Evolutionary conservation across 2,888 invertebrate species (phyloP), one percentile per base, ranked within the genome.

Genomic region (Trichopoda pennipes): DNA sequence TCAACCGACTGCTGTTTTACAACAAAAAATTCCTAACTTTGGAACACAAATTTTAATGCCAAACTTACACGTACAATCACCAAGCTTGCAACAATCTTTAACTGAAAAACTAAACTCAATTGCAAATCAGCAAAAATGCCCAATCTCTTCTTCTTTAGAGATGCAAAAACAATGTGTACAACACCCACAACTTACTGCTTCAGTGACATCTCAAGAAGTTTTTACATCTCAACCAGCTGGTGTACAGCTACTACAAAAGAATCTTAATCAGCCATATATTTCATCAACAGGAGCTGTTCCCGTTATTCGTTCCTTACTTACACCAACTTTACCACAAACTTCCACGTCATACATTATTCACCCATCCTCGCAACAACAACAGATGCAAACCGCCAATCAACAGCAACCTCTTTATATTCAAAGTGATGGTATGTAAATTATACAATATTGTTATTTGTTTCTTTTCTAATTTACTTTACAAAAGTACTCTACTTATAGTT

Each of bases 101-200:
- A 72, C 84, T 74, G 72, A 85, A 85, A 70, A 86, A 83, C 17
- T 69, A 72, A 77, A 82, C 80, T 32, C 86, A 86, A 53, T 77
- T 23, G 78, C 70, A 73, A 85, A 83, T 64, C 86, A 85, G 42
- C 85, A 85, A 56, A 74, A 84, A 56, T 82, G 85, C 80, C 51
- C 84, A 85, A 19, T 84, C 85, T 44, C 21, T 21, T 3, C 28
- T 23, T 12, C 51, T 32, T 21, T 21, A 19, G 78, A 78, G 3
- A 19, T 14, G 0, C 23, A 51, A 44, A 66, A 72, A 6, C 66
- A 64, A 44, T 58, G 16, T 64, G 6, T 72, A 10, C 42, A 44
- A 17, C 87, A 85, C 78, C 86, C 85, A 70, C 86, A 86, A 68
- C 84, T 69, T 35, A 81, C 85, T 72, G 85, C 69, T 10, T 35